A percentile compares a stretch with the other conserved stretches of the same genome.
These are phyloP conservation scores for Hecatera dysodea DNA, from an alignment of 2,888 invertebrate species.

Conservation along the genomic window DNA sequence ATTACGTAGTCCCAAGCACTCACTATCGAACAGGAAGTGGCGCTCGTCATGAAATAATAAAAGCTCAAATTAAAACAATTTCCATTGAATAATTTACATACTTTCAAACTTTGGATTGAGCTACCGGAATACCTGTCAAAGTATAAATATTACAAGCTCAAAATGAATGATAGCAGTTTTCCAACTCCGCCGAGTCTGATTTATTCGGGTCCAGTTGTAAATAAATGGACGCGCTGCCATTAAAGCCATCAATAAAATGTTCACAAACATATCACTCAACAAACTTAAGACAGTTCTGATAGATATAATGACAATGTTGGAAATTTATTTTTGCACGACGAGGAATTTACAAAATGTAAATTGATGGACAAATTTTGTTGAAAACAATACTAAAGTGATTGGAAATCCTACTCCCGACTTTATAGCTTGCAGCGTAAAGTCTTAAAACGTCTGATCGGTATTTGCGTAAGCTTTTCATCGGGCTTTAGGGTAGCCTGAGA, in stretches of 20 bases:
- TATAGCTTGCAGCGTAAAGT: conserved; percentile 31
- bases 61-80: conserved; percentile 49
- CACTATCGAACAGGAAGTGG: conserved; percentile 16
- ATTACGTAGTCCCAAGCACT: conserved; percentile 19
- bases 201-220: conserved; percentile 81
- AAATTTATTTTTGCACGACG: conserved; percentile 58
- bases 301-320: conserved; percentile 66
- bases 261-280: conserved; percentile 78
- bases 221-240: conserved; percentile 77
- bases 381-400: conserved; percentile 53
- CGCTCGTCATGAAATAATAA: conserved; percentile 21
- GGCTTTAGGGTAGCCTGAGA: conserved; percentile 18
- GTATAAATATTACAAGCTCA: conserved; percentile 69
- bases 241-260: conserved; percentile 83
- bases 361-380: conserved; percentile 59
- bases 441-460: conserved; percentile 26
- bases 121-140: conserved; percentile 53
- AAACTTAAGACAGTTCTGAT: conserved; percentile 71
- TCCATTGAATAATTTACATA: conserved; percentile 50
- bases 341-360: conserved; percentile 57
- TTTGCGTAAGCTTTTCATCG: conserved; percentile 25
- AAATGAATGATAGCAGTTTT: conserved; percentile 83
- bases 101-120: conserved; percentile 51
- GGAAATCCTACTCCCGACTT: conserved; percentile 27
- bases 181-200: conserved; percentile 76